Evolutionary conservation across 2,888 invertebrate genomes (phyloP), one percentile per base, ranked within the genome.

Genomic region (Catocala sponsa): DNA sequence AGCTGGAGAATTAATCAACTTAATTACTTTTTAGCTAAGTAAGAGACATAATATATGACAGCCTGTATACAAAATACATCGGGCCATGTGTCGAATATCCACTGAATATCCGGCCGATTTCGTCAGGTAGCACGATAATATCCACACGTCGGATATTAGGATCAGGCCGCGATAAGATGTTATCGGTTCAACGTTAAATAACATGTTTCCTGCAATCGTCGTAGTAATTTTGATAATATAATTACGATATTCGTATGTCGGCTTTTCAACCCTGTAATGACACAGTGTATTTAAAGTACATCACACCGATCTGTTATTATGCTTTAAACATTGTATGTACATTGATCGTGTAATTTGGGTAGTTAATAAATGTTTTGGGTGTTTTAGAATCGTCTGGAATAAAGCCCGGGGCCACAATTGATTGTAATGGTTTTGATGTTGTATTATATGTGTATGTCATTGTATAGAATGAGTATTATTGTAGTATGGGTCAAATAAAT

Each of bases 171-270:
- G 94, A 94, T 94, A 92, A 94, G 94, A 94, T 94, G 81, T 64
- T 92, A 94, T 94, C 94, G 83, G 74, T 60, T 72, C 85, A 78
- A 90, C 88, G 91, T 92, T 93, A 94, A 94, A 94, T 94, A 94
- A 92, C 94, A 91, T 81, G 93, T 91, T 92, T 94, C 94, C 94
- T 94, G 94, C 88, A 92, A 92, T 93, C 92, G 92, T 90, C 88
- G 89, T 84, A 80, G 90, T 89, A 89, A 93, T 93, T 94, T 90
- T 92, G 91, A 92, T 94, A 92, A 90, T 91, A 91, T 93, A 91
- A 94, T 94, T 91, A 92, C 88, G 83, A 90, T 90, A 87, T 91
- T 90, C 88, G 87, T 80, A 82, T 78, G 83, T 80, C 87, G 86
- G 89, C 89, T 83, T 89, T 90, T 89, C 86, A 86, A 85, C 73